Evolutionary conservation across 2,888 invertebrate species (phyloP), one percentile per base, ranked within the genome.

Genomic region (Barypeithes pellucidus): DNA sequence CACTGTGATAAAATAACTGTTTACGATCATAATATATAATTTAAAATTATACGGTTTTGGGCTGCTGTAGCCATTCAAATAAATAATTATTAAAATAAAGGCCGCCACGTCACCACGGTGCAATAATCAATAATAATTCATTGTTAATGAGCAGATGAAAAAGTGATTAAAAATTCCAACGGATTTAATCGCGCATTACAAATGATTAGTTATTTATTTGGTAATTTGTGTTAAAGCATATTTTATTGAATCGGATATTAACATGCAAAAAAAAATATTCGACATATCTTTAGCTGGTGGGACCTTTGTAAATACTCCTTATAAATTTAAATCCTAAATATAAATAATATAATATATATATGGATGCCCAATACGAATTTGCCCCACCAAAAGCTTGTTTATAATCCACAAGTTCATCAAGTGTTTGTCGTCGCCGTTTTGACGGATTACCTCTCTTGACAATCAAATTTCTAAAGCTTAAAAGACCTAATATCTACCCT

Each of bases 71-170:
- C 60, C 60, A 24, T 63, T 66, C 66, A 66, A 72, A 72, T 72
- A 72, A 72, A 72, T 72, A 65, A 72, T 60, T 72, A 72, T 72
- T 72, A 72, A 72, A 65, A 59, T 66, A 57, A 52, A 39, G 14
- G 41, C 43, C 45, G 65, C 16, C 50, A 45, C 33, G 67, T 67
- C 67, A 59, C 61, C 61, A 39, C 61, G 14, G 36, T 43, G 65
- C 68, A 57, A 68, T 73, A 73, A 73, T 73, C 68, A 68, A 68
- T 69, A 62, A 68, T 68, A 62, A 65, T 68, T 68, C 63, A 73
- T 59, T 73, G 65, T 69, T 73, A 67, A 73, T 73, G 67, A 61
- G 39, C 68, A 29, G 39, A 68, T 73, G 67, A 73, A 62, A 73
- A 73, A 68, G 50, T 68, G 61, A 73, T 73, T 69, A 73, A 73